These are phyloP conservation scores for Uloborus plumipes DNA, from an alignment of 2,888 invertebrate species.

Conservation along the genomic window DNA sequence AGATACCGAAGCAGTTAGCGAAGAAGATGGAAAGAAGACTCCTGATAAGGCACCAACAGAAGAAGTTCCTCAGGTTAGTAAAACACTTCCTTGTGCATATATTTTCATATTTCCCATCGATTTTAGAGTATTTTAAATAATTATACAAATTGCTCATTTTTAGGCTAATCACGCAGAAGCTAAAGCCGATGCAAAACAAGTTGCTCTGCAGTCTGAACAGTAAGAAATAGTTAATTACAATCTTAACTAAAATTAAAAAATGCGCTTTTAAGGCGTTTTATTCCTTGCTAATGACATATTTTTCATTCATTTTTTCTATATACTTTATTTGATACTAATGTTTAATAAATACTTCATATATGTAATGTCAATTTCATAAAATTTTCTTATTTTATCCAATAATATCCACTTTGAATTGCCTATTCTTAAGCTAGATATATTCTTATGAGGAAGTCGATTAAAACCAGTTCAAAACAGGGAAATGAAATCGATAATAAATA, in stretches of 20 bases:
- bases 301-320: too few species aligned
- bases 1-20: conserved; percentile 18
- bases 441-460: too few species aligned
- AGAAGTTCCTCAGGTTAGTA: conserved; percentile 21
- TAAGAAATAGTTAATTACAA: conserved; percentile 6
- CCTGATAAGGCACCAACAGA: conserved; percentile 30
- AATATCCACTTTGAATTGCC: too few species aligned
- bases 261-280: too few species aligned
- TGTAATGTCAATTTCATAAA: too few species aligned
- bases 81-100: neutral
- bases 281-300: too few species aligned
- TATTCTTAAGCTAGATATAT: too few species aligned
- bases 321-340: too few species aligned
- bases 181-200: neutral
- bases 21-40: conserved; percentile 53
- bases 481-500: too few species aligned
- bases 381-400: too few species aligned
- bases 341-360: too few species aligned
- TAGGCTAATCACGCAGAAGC: neutral
- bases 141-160: neutral
- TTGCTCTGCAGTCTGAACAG: conserved; percentile 24
- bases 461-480: too few species aligned
- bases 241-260: neutral
- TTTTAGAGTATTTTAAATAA: neutral
- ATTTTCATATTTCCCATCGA: neutral